These are phyloP conservation scores for Equus quagga DNA, from an alignment of 2,113 vertebrate species.

Conservation along the genomic window DNA sequence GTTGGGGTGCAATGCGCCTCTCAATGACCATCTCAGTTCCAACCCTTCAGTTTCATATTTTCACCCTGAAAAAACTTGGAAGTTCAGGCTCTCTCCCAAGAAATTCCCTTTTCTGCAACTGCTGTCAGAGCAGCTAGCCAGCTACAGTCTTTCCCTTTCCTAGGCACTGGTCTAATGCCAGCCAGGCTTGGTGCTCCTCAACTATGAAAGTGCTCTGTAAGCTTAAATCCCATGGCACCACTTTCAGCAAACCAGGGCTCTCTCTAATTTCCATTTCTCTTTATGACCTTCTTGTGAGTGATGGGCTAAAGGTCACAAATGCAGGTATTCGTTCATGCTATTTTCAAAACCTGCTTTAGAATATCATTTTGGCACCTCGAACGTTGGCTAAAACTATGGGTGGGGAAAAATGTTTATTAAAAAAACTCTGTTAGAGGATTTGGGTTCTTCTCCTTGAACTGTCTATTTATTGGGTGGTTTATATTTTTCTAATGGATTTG, in stretches of 20 bases:
- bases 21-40: background rate
- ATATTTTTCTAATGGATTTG: background rate
- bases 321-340: background rate
- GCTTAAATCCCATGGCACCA: background rate
- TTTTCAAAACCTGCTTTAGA: background rate
- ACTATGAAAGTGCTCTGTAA: background rate
- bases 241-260: background rate
- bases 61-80: background rate
- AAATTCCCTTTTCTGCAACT: background rate
- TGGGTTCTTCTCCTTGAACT: background rate
- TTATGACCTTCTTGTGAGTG: background rate
- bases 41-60: background rate
- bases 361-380: background rate
- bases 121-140: background rate
- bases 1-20: rapidly evolving
- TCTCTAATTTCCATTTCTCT: background rate
- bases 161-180: background rate
- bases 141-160: background rate
- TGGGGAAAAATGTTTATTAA: background rate
- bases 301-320: background rate
- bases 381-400: background rate
- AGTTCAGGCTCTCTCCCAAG: background rate
- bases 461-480: background rate
- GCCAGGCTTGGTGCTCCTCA: background rate
- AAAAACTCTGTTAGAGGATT: background rate